Percentiles rank a stretch among this genome's conserved stretches.
These are phyloP conservation scores for Catharus bicknelli DNA, from an alignment of 2,113 vertebrate species.

Conservation along the genomic window DNA sequence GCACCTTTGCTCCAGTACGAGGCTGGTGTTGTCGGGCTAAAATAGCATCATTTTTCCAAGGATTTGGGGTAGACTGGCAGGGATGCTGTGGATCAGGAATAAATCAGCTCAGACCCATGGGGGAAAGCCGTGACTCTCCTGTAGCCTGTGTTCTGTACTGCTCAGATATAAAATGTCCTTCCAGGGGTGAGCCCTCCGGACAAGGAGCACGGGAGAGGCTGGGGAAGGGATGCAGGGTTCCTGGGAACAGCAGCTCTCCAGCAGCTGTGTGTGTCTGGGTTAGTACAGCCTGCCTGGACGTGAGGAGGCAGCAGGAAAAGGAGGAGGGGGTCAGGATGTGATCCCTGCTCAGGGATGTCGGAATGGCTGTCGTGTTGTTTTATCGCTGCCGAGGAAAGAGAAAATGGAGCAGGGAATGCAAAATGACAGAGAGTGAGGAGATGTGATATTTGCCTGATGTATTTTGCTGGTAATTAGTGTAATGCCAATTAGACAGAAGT, in stretches of 20 bases:
- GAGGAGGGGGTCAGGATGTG: background rate
- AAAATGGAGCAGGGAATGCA: slow-evolving; percentile 52
- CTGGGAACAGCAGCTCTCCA: background rate
- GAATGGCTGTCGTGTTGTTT: slow-evolving; percentile 39
- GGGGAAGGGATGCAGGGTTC: background rate
- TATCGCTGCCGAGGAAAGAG: slow-evolving; percentile 4
- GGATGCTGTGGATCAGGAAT: background rate
- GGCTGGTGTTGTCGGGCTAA: accelerated
- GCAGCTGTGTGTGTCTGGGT: background rate
- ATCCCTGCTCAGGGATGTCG: slow-evolving; percentile 18
- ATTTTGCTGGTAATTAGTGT: slow-evolving; percentile 62
- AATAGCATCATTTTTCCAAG: background rate
- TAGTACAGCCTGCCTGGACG: background rate
- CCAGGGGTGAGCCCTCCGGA: background rate
- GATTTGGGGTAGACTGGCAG: background rate
- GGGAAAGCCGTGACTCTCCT: background rate
- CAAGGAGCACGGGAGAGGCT: background rate
- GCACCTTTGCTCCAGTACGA: background rate
- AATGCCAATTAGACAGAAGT: slow-evolving; percentile 57
- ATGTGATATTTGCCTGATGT: slow-evolving; percentile 47
- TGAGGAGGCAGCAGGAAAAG: background rate
- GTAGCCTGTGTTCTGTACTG: background rate
- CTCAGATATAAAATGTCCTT: background rate
- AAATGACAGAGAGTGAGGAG: slow-evolving; percentile 45
- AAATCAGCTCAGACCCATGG: background rate